Percentiles rank a stretch among this genome's conserved stretches.
Evolutionary conservation across 2,113 vertebrate genomes (phyloP).

Genomic region (Leptosomus discolor): DNA sequence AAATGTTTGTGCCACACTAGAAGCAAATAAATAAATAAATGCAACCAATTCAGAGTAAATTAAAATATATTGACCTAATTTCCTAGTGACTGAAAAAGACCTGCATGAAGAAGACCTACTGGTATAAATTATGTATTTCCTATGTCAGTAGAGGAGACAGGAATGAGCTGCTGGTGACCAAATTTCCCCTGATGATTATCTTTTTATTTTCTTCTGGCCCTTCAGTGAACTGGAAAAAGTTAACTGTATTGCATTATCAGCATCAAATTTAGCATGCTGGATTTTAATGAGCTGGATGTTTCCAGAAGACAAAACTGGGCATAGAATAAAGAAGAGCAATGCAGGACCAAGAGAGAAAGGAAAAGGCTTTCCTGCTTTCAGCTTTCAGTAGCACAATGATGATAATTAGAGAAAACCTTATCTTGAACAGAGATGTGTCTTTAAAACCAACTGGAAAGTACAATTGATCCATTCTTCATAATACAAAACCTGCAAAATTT

Average conservation of each 20-base stretch:
- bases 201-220: background rate
- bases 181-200: background rate
- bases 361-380: background rate
- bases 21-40: conserved; percentile 22
- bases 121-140: conserved; percentile 28
- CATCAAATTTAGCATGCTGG: background rate
- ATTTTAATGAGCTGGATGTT: background rate
- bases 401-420: background rate
- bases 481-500: background rate
- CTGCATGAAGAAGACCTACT: background rate
- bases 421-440: background rate
- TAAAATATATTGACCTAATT: conserved; percentile 53
- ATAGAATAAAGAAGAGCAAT: background rate
- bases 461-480: background rate
- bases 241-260: background rate
- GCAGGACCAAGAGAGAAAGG: background rate
- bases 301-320: background rate
- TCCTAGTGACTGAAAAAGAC: background rate
- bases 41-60: background rate
- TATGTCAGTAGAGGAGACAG: background rate
- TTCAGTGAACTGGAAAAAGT: background rate
- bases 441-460: background rate
- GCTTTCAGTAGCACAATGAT: background rate
- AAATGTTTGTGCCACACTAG: background rate
- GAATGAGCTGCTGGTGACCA: background rate